phyloP scores from a whole-genome alignment of 2,888 invertebrate genomes.

The Polyommatus iphigenia region DNA sequence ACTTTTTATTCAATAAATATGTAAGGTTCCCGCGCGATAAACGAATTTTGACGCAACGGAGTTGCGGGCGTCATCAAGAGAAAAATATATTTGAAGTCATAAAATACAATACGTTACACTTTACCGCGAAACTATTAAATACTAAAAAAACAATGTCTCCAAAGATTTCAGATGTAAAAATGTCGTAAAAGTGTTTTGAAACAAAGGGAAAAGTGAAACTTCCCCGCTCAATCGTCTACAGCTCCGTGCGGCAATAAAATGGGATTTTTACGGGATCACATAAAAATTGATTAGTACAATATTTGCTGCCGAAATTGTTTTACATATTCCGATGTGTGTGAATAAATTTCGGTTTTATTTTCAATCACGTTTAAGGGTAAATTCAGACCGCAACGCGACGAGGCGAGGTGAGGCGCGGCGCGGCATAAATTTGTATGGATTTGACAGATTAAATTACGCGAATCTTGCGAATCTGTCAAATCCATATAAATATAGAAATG shows the following conservation, averaged over 20 bases:
- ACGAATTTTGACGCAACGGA: too few relatives aligned
- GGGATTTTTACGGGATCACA: slow-evolving; percentile 8
- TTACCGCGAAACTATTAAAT: neutral
- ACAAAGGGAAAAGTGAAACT: neutral
- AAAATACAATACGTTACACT: too few relatives aligned
- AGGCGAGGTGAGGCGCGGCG: too few relatives aligned
- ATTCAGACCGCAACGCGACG: too few relatives aligned
- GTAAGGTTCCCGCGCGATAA: too few relatives aligned
- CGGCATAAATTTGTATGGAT: too few relatives aligned
- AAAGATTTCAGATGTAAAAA: neutral
- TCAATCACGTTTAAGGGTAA: neutral
- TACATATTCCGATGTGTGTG: neutral
- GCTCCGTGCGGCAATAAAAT: neutral
- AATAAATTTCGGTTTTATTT: neutral
- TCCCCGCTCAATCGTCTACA: neutral
- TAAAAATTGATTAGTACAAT: neutral
- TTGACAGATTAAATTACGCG: too few relatives aligned
- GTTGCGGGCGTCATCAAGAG: too few relatives aligned
- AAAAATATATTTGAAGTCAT: too few relatives aligned
- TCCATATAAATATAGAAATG: too few relatives aligned
- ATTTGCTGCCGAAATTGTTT: slow-evolving; percentile 2
- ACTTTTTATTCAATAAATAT: too few relatives aligned
- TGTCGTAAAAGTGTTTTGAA: neutral
- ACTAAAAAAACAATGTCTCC: neutral
- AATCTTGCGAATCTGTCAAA: too few relatives aligned